Conservation (phyloP, 2,888 invertebrate species). For the Scaptodrosophila latifasciaeformis region DNA sequence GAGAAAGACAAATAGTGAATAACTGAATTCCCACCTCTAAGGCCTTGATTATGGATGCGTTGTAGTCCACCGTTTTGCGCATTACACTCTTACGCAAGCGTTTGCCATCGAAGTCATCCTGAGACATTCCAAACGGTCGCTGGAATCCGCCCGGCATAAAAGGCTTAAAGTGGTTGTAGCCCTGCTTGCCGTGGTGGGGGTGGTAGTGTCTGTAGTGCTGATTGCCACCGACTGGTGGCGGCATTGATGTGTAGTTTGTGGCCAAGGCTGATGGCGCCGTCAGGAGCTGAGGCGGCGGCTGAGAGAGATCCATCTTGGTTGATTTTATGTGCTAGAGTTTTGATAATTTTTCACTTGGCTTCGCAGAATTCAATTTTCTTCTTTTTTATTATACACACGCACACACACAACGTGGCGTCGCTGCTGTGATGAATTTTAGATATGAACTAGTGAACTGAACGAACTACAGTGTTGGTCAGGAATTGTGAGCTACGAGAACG, state of each 20-base stretch:
- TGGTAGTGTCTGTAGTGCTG: conserved; percentile 67
- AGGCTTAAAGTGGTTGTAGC: conserved; percentile 74
- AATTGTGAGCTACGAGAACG: too few species aligned
- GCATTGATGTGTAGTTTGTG: conserved; percentile 63
- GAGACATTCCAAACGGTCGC: conserved; percentile 80
- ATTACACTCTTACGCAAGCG: conserved; percentile 95
- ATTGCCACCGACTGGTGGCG: conserved; percentile 63
- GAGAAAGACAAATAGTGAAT: too few species aligned
- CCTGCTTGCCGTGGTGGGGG: conserved; percentile 71
- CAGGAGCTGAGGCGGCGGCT: conserved; percentile 70
- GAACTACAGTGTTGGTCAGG: too few species aligned
- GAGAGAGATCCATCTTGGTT: conserved; percentile 66
- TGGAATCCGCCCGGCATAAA: conserved; percentile 72
- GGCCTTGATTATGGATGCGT: conserved; percentile 93
- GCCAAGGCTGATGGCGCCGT: conserved; percentile 69
- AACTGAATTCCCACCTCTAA: conserved; percentile 81
- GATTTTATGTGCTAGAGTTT: too few species aligned
- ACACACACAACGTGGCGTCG: conserved; percentile 9
- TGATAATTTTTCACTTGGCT: conserved; percentile 7
- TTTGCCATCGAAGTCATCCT: conserved; percentile 96
- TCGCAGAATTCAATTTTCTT: conserved; percentile 17
- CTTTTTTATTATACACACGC: conserved; percentile 15
- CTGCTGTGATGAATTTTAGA: conserved; percentile 7
- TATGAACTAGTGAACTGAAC: too few species aligned
- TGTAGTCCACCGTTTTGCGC: conserved; percentile 98